Evolutionary conservation across 2,888 invertebrate species (phyloP), one percentile per base, ranked within the genome.

Genomic region (Thelaira solivaga): DNA sequence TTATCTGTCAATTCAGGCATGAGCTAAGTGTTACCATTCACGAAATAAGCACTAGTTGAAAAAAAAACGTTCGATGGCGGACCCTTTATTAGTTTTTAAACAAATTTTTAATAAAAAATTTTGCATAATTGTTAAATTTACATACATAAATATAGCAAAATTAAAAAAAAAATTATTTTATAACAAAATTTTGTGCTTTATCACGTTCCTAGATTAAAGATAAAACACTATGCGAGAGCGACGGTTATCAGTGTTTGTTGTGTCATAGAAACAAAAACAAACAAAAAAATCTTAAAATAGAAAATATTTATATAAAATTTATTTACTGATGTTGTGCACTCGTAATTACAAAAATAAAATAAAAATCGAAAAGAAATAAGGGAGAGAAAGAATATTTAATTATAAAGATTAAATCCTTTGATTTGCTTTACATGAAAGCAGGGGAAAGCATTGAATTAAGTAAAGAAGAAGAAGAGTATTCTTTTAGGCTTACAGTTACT

Each of bases 201-300:
- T 68, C 73, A 69, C 68, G 77, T 62, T 69, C 59, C 47, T 13
- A 49, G 68, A 78, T 73, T 64, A 29, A 29, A 78, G 77, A 78
- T 78, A 78, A 45, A 55, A 55, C 59, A 61, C 45, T 55, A 22
- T 22, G 43, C n/a, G 16, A 59, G 29, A 57, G 43, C n/a, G 16
- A 59, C 36, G 51, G 20, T 13, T 61, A 36, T 43, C 16, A 45
- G 26, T n/a, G 13, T 47, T 47, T 41, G 16, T 57, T 62, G 47
- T 13, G 16, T 34, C 41, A 11, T 20, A n/a, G n/a, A 18, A 20
- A 16, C 6, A 18, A 24, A 29, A 22, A 22, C 45, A 22, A 26
- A n/a, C n/a, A n/a, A n/a, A n/a, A n/a, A n/a, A n/a, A n/a, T n/a
- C n/a, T n/a, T 49, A 18, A 13, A 24, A 34, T 41, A n/a, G 18